Evolutionary conservation across 1,140 invertebrate species (phyloP).

Genomic region (Dryas iulia): DNA sequence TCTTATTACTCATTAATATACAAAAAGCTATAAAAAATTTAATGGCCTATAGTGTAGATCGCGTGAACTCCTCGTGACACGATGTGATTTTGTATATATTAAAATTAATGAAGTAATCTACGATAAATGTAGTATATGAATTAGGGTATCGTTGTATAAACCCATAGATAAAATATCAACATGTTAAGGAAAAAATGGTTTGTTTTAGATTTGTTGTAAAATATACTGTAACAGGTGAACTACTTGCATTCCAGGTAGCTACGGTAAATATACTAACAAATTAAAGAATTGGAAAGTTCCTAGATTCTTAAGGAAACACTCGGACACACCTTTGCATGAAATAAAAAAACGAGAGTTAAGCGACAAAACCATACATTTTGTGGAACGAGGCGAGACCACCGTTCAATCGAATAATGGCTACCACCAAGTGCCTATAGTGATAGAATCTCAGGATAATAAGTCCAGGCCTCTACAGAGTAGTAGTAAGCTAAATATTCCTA

Average conservation of each 20-base stretch:
- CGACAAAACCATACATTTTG: slow-evolving; percentile 63
- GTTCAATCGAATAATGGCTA: slow-evolving; percentile 76
- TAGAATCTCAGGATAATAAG: slow-evolving; percentile 81
- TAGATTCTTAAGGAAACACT: slow-evolving; percentile 82
- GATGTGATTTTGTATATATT: slow-evolving; percentile 13
- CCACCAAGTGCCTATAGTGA: slow-evolving; percentile 83
- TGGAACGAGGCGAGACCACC: slow-evolving; percentile 51
- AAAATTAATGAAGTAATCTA: slow-evolving; percentile 5
- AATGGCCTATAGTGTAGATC: not conserved
- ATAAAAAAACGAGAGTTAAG: slow-evolving; percentile 66
- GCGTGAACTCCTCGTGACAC: slow-evolving; percentile 24
- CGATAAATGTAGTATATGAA: not conserved
- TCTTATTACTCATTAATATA: not conserved
- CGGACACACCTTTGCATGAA: slow-evolving; percentile 71
- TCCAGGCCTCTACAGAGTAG: slow-evolving; percentile 50
- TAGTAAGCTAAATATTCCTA: slow-evolving; percentile 59
- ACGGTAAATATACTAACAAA: slow-evolving; percentile 82
- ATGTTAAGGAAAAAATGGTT: not conserved
- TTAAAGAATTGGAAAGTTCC: slow-evolving; percentile 84
- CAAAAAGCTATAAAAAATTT: slow-evolving; percentile 14
- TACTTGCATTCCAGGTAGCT: slow-evolving; percentile 74
- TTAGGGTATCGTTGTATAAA: not conserved
- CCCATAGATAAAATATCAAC: slow-evolving; percentile 8
- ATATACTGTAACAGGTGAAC: not conserved
- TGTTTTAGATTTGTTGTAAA: not conserved